Evolutionary conservation across 2,797 vertebrate species (phyloP), one percentile per base, ranked within the genome.

Genomic region (Cheirogaleus major): DNA sequence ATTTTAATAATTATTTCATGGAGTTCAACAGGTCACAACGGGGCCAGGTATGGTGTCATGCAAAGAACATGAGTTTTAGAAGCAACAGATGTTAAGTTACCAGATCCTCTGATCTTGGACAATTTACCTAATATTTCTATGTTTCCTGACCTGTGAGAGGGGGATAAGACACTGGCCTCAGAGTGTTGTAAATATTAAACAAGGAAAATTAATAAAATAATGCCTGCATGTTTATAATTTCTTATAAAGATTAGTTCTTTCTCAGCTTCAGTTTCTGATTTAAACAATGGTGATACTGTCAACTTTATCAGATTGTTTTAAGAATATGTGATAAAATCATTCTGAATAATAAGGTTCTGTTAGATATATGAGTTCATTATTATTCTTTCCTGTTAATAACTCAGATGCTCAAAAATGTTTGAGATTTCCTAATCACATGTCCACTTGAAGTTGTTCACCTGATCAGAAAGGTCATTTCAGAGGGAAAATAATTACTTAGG

Each of bases 301-400:
- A 67, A 25, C 20, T 6, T 95, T 17, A 52, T 22, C 43, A 72
- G 35, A 76, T 27, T 70, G 7, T 89, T 93, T 72, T 83, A 55
- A 97, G 43, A 85, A 89, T 86, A 48, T 82, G 10, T 85, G 43
- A 94, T 91, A 67, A 93, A 96, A 88, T 17, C 9, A 0, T 76
- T 87, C 87, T 59, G 27, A 89, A 27, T 61, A 84, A 18, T 92
- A 91, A 95, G 48, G 10, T 65, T 3, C 17, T 25, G 1, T 30
- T 65, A 73, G 50, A 35, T 9, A 45, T n/a, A 1, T 65, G 10
- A 0, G 2, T 27, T 85, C 38, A 41, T 70, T 69, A 18, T 72
- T 81, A n/a, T 81, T 93, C 25, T 79, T 94, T 80, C 10, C n/a
- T 65, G 38, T n/a, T 70, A 48, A 83, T 32, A 55, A 65, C 45